Base-by-base conservation (phyloP, 2,888 invertebrate genomes). In the Ischnus inquisitorius region DNA sequence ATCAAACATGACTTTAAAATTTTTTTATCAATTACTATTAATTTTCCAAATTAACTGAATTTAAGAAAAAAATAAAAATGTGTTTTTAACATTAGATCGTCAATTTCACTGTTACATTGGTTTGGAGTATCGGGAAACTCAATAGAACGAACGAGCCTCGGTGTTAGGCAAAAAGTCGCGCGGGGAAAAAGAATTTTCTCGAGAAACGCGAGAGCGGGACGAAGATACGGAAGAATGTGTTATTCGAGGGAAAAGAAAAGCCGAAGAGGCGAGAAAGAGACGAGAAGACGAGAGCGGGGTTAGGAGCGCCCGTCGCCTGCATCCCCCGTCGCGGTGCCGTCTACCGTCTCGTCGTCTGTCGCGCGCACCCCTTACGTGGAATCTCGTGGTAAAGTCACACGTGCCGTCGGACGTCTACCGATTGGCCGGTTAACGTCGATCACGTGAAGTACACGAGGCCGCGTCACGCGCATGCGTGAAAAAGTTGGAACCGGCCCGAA, bases 371-470 rank as follows among this genome's bases (percentile, higher is more conserved):
- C 71, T 22, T 79, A 83, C 83, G 82, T 74, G 85, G 51, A 22
- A 22, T 64, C 62, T 39, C 34, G 39, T 25, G 69, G 14, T 28
- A 22, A 5, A 41, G 14, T 41, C 60, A 41, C 74, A 67, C 71
- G 80, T 74, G 76, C 46, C 82, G 43, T 69, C 16, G 34, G 6
- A 5, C 43, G 60, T 43, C 3, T n/a, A 43, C 34, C 65, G 64
- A 85, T 88, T 89, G 88, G 89, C 74, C 79, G 76, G 62, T 51
- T 43, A 65, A 69, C 19, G 48, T 74, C 86, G 86, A 91, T 91
- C 92, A 92, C 92, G 92, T 92, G 92, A 92, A 92, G 69, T 69
- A 82, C 92, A 92, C 91, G 91, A 89, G 89, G 87, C 74, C 75
- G 43, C 25, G 14, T 25, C 16, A 39, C 48, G 79, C 67, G 68